phyloP scores from a whole-genome alignment of 2,113 vertebrate species.

The Petrocephalus microphthalmus region DNA sequence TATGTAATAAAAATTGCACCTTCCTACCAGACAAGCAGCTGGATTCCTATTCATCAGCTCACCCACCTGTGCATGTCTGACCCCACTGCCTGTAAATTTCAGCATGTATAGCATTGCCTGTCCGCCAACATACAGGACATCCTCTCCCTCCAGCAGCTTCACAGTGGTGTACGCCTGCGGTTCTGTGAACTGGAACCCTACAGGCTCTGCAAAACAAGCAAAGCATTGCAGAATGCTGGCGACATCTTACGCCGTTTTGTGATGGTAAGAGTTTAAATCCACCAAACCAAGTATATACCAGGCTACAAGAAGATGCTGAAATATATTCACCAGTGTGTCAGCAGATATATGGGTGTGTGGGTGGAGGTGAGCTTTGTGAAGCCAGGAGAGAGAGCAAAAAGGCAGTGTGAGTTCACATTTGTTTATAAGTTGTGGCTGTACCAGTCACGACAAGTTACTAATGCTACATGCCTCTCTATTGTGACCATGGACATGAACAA shows the following conservation, averaged over 20 bases:
- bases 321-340: neutral
- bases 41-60: neutral
- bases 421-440: neutral
- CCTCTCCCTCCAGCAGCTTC: conserved; percentile 60
- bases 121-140: conserved; percentile 63
- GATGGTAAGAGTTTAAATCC: neutral
- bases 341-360: neutral
- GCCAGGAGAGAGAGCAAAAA: neutral
- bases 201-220: conserved; percentile 48
- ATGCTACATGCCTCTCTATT: neutral
- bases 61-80: conserved; percentile 54
- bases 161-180: conserved; percentile 61
- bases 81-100: conserved; percentile 52
- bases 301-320: neutral
- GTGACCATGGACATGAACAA: neutral
- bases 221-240: neutral
- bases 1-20: neutral
- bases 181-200: conserved; percentile 53
- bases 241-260: neutral
- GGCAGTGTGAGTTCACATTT: neutral
- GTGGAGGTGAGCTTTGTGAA: neutral
- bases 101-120: conserved; percentile 55
- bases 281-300: neutral
- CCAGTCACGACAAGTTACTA: neutral
- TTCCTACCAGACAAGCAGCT: neutral